Evolutionary conservation across 2,113 vertebrate species (phyloP).

Genomic region (Aplodontia rufa): DNA sequence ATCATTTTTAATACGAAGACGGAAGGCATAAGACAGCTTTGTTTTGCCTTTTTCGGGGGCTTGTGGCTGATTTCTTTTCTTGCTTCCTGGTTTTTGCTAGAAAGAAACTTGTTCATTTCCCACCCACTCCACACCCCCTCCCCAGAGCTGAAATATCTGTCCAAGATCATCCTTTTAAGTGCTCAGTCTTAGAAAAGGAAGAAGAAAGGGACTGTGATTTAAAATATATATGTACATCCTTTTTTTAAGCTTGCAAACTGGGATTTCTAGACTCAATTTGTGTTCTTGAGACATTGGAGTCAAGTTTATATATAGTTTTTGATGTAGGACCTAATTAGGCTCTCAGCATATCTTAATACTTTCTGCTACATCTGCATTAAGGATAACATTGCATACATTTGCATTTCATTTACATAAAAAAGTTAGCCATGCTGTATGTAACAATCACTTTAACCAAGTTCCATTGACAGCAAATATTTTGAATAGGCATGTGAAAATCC

Average conservation of each 20-base stretch:
- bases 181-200: slow-evolving; percentile 55
- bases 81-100: slow-evolving; percentile 72
- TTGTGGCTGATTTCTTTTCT: slow-evolving; percentile 63
- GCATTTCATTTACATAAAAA: slow-evolving; percentile 87
- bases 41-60: slow-evolving; percentile 65
- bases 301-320: slow-evolving; percentile 86
- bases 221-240: slow-evolving; percentile 77
- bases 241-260: slow-evolving; percentile 77
- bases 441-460: slow-evolving; percentile 80
- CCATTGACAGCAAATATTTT: slow-evolving; percentile 77
- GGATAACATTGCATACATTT: slow-evolving; percentile 87
- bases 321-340: slow-evolving; percentile 89
- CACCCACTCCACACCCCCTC: slow-evolving; percentile 63
- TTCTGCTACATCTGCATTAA: slow-evolving; percentile 88
- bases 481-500: slow-evolving; percentile 60
- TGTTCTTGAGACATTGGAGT: slow-evolving; percentile 85
- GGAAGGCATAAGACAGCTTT: slow-evolving; percentile 65
- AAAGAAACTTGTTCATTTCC: slow-evolving; percentile 69
- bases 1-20: slow-evolving; percentile 67
- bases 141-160: slow-evolving; percentile 63
- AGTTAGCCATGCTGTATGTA: slow-evolving; percentile 82
- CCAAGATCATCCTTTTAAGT: slow-evolving; percentile 71
- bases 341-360: slow-evolving; percentile 85
- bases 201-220: slow-evolving; percentile 75
- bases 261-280: slow-evolving; percentile 85